Evolutionary conservation across 2,797 vertebrate genomes (phyloP).

Genomic region (Falco concolor): DNA sequence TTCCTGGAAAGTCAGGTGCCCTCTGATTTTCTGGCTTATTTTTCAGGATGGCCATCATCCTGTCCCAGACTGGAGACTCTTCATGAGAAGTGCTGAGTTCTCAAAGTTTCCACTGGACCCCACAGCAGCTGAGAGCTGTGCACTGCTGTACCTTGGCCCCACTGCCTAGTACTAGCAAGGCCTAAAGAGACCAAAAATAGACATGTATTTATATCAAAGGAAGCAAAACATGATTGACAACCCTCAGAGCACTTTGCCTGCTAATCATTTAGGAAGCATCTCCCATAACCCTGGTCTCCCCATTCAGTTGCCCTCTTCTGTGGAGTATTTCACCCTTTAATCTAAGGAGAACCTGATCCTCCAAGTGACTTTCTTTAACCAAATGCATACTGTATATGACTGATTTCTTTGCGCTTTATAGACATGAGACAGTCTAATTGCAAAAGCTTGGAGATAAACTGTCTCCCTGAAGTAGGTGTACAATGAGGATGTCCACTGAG

Average conservation of each 20-base stretch:
- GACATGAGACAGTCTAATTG: background rate
- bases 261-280: constrained; percentile 58
- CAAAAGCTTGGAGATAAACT: background rate
- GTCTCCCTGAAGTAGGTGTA: background rate
- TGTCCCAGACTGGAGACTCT: background rate
- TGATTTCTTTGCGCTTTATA: background rate
- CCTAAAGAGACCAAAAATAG: constrained; percentile 18
- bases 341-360: constrained; percentile 50
- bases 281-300: constrained; percentile 49
- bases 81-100: background rate
- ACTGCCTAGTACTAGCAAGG: background rate
- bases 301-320: constrained; percentile 59
- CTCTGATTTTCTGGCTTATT: background rate
- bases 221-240: constrained; percentile 42
- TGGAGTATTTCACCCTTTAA: constrained; percentile 80
- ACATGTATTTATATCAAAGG: background rate
- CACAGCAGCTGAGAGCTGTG: background rate
- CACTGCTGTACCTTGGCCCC: background rate
- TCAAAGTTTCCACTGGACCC: background rate
- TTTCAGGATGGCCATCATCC: background rate
- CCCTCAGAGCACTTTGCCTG: constrained; percentile 47
- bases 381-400: background rate
- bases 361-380: background rate
- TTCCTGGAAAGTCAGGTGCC: background rate
- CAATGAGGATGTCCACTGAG: background rate